Conservation (phyloP, 2,888 invertebrate genomes). For the Chouioia cunea region DNA sequence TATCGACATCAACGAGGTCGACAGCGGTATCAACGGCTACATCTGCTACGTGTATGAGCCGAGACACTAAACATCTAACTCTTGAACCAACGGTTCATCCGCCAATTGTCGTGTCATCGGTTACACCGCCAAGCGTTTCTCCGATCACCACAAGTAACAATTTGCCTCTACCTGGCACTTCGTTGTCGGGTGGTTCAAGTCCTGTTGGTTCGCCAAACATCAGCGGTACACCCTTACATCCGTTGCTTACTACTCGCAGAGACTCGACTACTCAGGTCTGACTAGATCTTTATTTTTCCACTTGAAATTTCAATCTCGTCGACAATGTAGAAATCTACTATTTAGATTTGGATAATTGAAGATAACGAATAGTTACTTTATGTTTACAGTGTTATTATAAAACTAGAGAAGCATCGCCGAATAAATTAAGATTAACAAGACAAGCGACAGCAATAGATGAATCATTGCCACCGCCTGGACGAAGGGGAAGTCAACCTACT, state of each 20-base stretch:
- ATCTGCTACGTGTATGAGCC: constrained; percentile 69
- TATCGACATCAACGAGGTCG: constrained; percentile 84
- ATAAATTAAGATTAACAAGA: constrained; percentile 78
- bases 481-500: constrained; percentile 86
- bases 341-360: not conserved
- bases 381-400: constrained; percentile 64
- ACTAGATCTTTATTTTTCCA: not conserved
- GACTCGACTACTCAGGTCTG: constrained; percentile 88
- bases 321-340: no score
- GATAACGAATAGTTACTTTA: not conserved
- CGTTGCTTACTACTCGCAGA: constrained; percentile 73
- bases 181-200: constrained; percentile 69
- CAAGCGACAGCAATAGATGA: constrained; percentile 93
- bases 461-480: constrained; percentile 79
- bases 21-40: constrained; percentile 76
- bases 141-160: constrained; percentile 73
- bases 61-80: constrained; percentile 46
- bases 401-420: constrained; percentile 63
- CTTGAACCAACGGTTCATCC: constrained; percentile 65
- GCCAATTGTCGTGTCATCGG: constrained; percentile 86
- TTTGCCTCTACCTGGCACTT: constrained; percentile 68
- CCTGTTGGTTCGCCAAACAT: constrained; percentile 66
- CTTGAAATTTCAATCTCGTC: no score
- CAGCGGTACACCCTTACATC: constrained; percentile 70
- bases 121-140: constrained; percentile 86